These are phyloP conservation scores for Diaphora mendica DNA, from an alignment of 2,888 invertebrate species.

Conservation along the genomic window DNA sequence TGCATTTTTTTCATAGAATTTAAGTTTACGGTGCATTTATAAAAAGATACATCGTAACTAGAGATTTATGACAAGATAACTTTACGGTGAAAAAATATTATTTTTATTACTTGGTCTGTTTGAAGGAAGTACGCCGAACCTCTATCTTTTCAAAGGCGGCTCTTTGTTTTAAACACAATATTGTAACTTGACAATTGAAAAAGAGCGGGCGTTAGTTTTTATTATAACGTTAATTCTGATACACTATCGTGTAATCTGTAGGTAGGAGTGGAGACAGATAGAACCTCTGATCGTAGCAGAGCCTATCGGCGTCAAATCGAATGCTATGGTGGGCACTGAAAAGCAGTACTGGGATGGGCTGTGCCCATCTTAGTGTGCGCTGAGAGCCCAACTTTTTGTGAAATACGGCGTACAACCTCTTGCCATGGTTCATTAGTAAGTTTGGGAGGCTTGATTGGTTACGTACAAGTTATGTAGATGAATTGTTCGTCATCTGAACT, in stretches of 20 bases:
- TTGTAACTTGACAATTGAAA: slow-evolving; percentile 1
- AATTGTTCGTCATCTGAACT: too few relatives aligned
- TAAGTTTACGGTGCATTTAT: neutral
- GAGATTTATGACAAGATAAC: slow-evolving; percentile 1
- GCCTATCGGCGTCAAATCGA: too few relatives aligned
- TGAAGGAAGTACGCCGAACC: neutral
- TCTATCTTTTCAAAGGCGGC: neutral
- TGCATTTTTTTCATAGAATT: slow-evolving; percentile 20
- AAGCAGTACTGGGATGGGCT: too few relatives aligned
- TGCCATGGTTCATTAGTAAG: too few relatives aligned
- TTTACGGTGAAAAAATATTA: neutral
- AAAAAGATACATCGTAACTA: neutral
- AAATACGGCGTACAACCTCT: too few relatives aligned
- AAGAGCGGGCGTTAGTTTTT: neutral
- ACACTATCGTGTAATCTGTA: neutral
- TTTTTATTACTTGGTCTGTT: neutral
- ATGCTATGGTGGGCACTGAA: too few relatives aligned
- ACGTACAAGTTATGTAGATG: too few relatives aligned
- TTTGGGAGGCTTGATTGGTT: too few relatives aligned
- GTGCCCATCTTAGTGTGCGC: too few relatives aligned
- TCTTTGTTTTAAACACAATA: neutral
- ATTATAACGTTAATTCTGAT: neutral
- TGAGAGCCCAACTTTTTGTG: too few relatives aligned
- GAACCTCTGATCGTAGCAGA: too few relatives aligned
- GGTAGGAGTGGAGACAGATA: too few relatives aligned